Evolutionary conservation across 2,888 invertebrate genomes (phyloP).

Genomic region (Osmoderma eremita): DNA sequence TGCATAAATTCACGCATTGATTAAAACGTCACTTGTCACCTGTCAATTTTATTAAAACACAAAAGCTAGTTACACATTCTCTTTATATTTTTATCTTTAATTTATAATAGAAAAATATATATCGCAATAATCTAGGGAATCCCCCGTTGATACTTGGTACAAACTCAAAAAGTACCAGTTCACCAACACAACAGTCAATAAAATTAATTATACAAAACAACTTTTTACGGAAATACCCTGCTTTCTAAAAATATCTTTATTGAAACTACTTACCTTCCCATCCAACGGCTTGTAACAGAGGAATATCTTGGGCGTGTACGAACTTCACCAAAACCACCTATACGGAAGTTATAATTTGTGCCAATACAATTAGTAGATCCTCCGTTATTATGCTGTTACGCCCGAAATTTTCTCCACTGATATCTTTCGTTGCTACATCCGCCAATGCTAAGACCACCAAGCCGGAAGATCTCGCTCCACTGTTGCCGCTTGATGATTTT

Average conservation of each 20-base stretch:
- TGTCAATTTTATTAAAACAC: too few species aligned
- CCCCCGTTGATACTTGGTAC: too few species aligned
- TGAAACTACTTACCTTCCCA: constrained; percentile 78
- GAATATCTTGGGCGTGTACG: constrained; percentile 84
- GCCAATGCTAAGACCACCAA: constrained; percentile 78
- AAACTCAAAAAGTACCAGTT: too few species aligned
- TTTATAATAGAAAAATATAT: too few species aligned
- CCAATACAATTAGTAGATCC: constrained; percentile 77
- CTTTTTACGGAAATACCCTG: too few species aligned
- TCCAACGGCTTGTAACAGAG: constrained; percentile 90
- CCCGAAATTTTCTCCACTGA: constrained; percentile 62
- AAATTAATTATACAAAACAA: too few species aligned
- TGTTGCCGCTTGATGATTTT: constrained; percentile 72
- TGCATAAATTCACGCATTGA: too few species aligned
- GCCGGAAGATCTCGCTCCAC: constrained; percentile 82
- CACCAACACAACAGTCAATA: too few species aligned
- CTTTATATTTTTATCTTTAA: too few species aligned
- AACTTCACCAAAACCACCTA: constrained; percentile 96
- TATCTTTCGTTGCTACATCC: constrained; percentile 70
- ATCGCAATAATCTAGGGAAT: too few species aligned
- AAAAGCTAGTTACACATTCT: too few species aligned
- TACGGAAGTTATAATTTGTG: constrained; percentile 83
- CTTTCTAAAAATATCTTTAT: neutral
- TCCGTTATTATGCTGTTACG: constrained; percentile 84
- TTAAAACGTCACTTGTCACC: too few species aligned